These are phyloP conservation scores for Alloplasta piceator DNA, from an alignment of 2,888 invertebrate species.

Conservation along the genomic window DNA sequence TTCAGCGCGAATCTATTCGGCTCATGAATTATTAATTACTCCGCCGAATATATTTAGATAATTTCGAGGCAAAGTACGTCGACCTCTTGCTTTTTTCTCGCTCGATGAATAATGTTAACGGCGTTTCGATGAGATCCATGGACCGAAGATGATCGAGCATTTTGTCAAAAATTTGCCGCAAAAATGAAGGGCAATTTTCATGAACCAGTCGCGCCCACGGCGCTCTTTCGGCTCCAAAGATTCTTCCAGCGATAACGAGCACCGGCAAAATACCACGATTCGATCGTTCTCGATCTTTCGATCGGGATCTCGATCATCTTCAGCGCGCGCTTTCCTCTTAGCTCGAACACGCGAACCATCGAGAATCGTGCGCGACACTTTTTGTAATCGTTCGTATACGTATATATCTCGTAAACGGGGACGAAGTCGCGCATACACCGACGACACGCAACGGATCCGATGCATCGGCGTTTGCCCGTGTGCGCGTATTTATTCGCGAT, in stretches of 20 bases:
- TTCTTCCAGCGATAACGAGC: conserved; percentile 40
- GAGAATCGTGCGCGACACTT: conserved; percentile 5
- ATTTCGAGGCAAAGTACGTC: neutral
- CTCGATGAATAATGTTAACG: neutral
- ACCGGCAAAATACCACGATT: conserved; percentile 12
- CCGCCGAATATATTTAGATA: too few relatives aligned
- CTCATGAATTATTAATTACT: too few relatives aligned
- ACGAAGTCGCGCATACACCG: too few relatives aligned
- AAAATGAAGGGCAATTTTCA: conserved; percentile 3
- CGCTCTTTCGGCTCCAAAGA: conserved; percentile 20
- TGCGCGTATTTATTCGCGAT: too few relatives aligned
- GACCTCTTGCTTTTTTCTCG: neutral
- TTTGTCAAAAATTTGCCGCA: too few relatives aligned
- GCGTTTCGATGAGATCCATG: neutral
- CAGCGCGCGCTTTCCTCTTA: conserved; percentile 23
- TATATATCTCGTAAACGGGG: too few relatives aligned
- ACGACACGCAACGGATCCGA: too few relatives aligned
- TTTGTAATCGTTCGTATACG: neutral
- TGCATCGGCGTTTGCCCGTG: too few relatives aligned
- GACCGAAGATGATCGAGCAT: too few relatives aligned
- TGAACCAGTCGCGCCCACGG: conserved; percentile 37
- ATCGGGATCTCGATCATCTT: conserved; percentile 58
- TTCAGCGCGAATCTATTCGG: too few relatives aligned
- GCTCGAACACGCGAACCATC: conserved; percentile 1
- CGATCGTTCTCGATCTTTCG: conserved; percentile 48